Evolutionary conservation across 2,113 vertebrate species (phyloP).

Genomic region (Trochalopteron elliotii): DNA sequence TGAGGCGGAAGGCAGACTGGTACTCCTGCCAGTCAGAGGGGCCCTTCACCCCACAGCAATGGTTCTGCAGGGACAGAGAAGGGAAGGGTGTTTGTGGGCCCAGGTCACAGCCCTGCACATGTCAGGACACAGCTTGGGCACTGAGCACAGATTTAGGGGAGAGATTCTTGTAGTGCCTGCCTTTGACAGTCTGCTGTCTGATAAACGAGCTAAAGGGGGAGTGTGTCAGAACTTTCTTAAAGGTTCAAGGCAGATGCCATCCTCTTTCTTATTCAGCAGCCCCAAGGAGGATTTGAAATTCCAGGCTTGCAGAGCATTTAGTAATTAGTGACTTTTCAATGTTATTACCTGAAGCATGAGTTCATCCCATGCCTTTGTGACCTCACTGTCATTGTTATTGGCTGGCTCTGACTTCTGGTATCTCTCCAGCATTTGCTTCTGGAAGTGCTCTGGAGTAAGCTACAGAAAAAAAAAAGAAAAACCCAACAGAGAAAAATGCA

Average conservation of each 20-base stretch:
- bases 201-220: background rate
- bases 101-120: background rate
- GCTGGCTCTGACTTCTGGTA: constrained; percentile 65
- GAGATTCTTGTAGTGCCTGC: background rate
- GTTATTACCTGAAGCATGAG: constrained; percentile 76
- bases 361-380: constrained; percentile 76
- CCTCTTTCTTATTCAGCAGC: background rate
- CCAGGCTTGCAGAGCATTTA: background rate
- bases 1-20: constrained; percentile 48
- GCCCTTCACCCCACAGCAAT: constrained; percentile 76
- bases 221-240: background rate
- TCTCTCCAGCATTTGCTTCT: constrained; percentile 80
- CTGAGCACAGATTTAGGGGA: constrained; percentile 1
- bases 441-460: constrained; percentile 73
- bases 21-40: constrained; percentile 78
- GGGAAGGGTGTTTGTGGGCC: background rate
- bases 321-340: background rate
- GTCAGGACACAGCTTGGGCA: background rate
- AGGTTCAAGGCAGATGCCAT: background rate
- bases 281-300: constrained; percentile 4
- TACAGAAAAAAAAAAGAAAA: background rate
- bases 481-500: background rate
- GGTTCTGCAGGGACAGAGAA: constrained; percentile 48
- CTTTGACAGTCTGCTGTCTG: background rate
- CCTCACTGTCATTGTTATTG: constrained; percentile 65